phyloP scores from a whole-genome alignment of 1,140 invertebrate genomes.

The Cephus cinctus region DNA sequence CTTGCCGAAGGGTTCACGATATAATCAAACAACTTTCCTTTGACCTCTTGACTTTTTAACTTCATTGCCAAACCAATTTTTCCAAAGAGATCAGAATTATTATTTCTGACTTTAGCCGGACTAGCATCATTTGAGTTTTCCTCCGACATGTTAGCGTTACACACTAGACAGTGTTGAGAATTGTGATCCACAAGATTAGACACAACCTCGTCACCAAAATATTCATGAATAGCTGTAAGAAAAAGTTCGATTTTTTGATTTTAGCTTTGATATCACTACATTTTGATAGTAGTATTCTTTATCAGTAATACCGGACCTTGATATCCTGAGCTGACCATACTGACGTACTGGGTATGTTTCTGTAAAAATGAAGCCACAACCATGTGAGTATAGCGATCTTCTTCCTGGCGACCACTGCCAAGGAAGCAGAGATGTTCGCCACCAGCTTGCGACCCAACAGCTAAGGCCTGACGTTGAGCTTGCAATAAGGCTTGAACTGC shows the following conservation, averaged over 20 bases:
- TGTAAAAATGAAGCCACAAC: conserved; percentile 96
- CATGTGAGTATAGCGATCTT: conserved; percentile 98
- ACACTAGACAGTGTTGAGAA: conserved; percentile 75
- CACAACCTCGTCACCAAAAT: conserved; percentile 76
- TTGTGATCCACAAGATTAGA: conserved; percentile 83
- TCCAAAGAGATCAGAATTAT: conserved; percentile 68
- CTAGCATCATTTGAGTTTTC: conserved; percentile 49
- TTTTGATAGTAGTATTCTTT: neutral
- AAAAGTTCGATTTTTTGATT: conserved; percentile 6
- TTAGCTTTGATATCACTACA: neutral
- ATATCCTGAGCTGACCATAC: conserved; percentile 90
- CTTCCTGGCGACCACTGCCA: conserved; percentile 91
- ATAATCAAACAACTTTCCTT: conserved; percentile 90
- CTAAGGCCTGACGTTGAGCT: conserved; percentile 86
- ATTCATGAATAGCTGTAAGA: conserved; percentile 74
- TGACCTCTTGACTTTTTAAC: conserved; percentile 88
- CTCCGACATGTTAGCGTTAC: conserved; percentile 61
- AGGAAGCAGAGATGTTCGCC: conserved; percentile 97
- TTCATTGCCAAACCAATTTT: conserved; percentile 81
- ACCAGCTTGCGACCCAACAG: conserved; percentile 83
- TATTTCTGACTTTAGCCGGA: conserved; percentile 46
- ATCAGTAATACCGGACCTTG: conserved; percentile 55
- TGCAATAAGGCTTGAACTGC: conserved; percentile 91
- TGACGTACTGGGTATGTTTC: conserved; percentile 90
- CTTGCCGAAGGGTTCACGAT: conserved; percentile 82